Conservation (phyloP, 2,113 vertebrate genomes). For the Cichladusa arquata region DNA sequence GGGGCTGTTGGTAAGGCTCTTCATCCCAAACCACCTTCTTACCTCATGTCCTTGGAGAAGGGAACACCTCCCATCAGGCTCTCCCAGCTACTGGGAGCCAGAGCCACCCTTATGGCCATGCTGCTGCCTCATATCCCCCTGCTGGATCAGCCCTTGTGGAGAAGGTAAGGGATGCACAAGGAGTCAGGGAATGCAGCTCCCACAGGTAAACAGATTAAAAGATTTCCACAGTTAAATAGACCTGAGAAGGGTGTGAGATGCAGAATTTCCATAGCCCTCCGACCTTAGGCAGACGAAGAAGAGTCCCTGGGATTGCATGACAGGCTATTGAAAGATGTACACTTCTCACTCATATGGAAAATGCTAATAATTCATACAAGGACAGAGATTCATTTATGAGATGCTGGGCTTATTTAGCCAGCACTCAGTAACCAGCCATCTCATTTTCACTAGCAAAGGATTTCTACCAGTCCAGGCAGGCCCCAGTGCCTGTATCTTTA, state of each 20-base stretch:
- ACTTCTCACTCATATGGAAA: background rate
- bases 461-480: background rate
- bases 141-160: background rate
- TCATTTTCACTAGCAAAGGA: background rate
- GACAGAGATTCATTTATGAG: background rate
- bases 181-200: background rate
- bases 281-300: background rate
- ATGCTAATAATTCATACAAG: background rate
- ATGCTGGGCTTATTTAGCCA: background rate
- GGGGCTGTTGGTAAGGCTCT: background rate
- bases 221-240: background rate
- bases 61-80: background rate
- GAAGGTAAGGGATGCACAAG: background rate
- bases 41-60: background rate
- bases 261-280: background rate
- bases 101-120: background rate
- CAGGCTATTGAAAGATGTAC: background rate
- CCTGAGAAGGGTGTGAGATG: background rate
- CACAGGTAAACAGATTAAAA: background rate
- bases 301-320: background rate
- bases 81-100: background rate
- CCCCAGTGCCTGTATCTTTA: background rate
- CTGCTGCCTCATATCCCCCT: accelerated
- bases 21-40: background rate
- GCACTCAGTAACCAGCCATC: background rate